Base-by-base conservation (phyloP, 1,140 invertebrate genomes). In the Cotesia vestalis region DNA sequence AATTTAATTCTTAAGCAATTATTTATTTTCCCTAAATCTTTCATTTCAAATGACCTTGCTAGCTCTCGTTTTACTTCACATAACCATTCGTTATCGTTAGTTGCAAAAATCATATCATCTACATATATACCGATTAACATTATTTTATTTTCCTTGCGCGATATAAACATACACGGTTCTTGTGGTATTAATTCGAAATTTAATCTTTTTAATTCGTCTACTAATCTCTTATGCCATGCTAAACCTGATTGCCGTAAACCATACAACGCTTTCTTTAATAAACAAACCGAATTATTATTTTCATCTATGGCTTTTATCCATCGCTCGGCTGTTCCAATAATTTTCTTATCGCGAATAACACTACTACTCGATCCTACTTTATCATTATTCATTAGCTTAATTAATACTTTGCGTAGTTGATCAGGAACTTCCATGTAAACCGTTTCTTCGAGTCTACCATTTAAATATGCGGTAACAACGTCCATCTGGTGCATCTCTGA, bases 41-140 rank as follows among this genome's bases (percentile, higher is more conserved):
- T 80, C 36, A 79, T 73, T 69, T 77, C 66, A 60, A 81, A 81
- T 17, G 70, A 27, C 46, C 9, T 51, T 55, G 27, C 51, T 59
- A 73, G 14, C 72, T 34, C 67, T 62, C 79, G 76, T 17, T 73
- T 73, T 12, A 76, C 17, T 27, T 67, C 4, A 40, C 62, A 52
- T 35, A 70, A 71, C 6, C 64, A 67, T 17, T 62, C 46, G 6
- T 53, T 40, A 38, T 71, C 57, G 74, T 79, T 83, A 34, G 76
- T 76, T 63, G 79, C 78, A 52, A 84, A 75, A 20, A 84, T 62
- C 27, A 83, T 75, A 70, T 84, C 81, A 63, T 84, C 84, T n/a
- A 85, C 82, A 77, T 85, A 84, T 2, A 27, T 27, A 27, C 27
- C 27, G 27, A 27, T 27, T 27, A 27, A 27, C 27, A 27, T 27